These are phyloP conservation scores for Proteles cristata DNA, from an alignment of 2,113 vertebrate species.

Conservation along the genomic window DNA sequence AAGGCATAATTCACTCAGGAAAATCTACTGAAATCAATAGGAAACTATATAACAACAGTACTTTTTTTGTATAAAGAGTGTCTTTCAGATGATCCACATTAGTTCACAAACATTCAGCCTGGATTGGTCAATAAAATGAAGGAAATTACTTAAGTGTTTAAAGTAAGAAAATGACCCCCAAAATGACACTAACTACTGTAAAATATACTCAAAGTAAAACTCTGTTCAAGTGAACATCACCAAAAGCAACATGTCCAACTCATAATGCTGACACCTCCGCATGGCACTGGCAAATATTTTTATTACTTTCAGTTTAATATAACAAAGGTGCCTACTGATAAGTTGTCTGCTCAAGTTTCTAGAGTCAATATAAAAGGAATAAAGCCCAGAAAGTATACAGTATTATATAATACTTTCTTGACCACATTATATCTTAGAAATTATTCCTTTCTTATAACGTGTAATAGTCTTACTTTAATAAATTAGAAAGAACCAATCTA, in stretches of 20 bases:
- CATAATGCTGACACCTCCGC: neutral
- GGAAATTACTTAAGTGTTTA: neutral
- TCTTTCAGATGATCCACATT: neutral
- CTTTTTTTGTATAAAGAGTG: neutral
- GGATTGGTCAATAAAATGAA: neutral
- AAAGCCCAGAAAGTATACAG: neutral
- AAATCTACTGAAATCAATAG: constrained; percentile 28
- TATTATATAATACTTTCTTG: neutral
- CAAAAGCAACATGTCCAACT: neutral
- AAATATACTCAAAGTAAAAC: neutral
- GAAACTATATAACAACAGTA: neutral
- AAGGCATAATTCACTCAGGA: constrained; percentile 7
- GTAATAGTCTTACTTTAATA: neutral
- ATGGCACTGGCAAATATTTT: neutral
- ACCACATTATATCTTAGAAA: neutral
- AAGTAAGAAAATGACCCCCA: neutral
- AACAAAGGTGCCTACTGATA: neutral
- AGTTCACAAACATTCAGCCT: neutral
- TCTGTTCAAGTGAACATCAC: neutral
- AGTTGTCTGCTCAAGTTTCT: neutral
- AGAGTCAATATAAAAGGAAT: neutral
- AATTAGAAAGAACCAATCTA: neutral
- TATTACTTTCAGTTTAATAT: neutral
- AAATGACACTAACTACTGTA: neutral
- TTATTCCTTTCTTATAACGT: neutral